These are phyloP conservation scores for Adelphocoris suturalis DNA, from an alignment of 2,888 invertebrate genomes.

Conservation along the genomic window DNA sequence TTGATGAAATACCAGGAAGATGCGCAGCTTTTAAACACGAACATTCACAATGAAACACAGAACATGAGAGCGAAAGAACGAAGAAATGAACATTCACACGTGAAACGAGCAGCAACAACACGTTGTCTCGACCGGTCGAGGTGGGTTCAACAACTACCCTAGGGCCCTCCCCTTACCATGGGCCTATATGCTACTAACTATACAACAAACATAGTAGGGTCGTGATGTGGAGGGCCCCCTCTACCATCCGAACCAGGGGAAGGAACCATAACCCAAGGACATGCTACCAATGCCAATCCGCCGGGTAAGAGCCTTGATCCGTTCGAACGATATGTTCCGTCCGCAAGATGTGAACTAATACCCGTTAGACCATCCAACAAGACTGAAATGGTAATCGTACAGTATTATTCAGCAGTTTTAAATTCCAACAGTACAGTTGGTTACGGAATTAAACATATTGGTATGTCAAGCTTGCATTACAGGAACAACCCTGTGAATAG, in stretches of 20 bases:
- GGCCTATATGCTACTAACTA: slow-evolving; percentile 64
- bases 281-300: slow-evolving; percentile 55
- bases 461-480: too few species aligned
- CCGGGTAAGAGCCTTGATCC: slow-evolving; percentile 33
- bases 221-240: slow-evolving; percentile 33
- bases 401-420: too few species aligned
- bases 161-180: slow-evolving; percentile 51
- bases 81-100: slow-evolving; percentile 19
- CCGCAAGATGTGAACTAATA: slow-evolving; percentile 11
- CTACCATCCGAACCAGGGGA: slow-evolving; percentile 58
- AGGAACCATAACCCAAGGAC: slow-evolving; percentile 66
- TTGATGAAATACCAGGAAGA: slow-evolving; percentile 14
- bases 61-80: neutral
- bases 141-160: slow-evolving; percentile 65
- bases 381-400: too few species aligned
- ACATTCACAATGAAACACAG: slow-evolving; percentile 35
- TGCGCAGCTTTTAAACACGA: neutral
- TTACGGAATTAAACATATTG: too few species aligned
- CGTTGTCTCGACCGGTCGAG: slow-evolving; percentile 35
- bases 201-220: slow-evolving; percentile 69
- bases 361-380: neutral
- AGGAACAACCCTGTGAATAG: too few species aligned
- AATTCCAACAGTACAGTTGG: too few species aligned
- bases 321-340: neutral
- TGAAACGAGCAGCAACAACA: slow-evolving; percentile 24